Percentiles rank a stretch among this genome's conserved stretches.
phyloP scores from a whole-genome alignment of 1,140 invertebrate genomes.

The Drosophila melanica region DNA sequence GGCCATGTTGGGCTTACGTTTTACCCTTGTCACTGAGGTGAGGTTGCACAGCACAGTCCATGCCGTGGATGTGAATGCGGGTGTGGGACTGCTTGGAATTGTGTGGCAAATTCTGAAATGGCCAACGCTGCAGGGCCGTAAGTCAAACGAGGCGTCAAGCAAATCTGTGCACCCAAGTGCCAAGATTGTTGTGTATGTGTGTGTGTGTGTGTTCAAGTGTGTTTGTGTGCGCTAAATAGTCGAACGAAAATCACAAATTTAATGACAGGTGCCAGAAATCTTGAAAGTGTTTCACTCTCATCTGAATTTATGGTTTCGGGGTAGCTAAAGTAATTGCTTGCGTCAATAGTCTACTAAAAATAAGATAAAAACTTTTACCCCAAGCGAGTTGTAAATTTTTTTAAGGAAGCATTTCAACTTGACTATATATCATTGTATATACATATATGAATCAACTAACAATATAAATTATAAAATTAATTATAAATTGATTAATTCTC shows the following conservation, averaged over 20 bases:
- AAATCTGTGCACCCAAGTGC: constrained; percentile 47
- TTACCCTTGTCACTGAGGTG: constrained; percentile 48
- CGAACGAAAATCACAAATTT: constrained; percentile 40
- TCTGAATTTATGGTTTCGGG: constrained; percentile 24
- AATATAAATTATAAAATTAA: no score
- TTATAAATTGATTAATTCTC: no score
- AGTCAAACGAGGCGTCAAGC: constrained; percentile 51
- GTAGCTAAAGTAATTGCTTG: constrained; percentile 33
- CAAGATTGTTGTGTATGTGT: constrained; percentile 20
- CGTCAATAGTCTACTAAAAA: constrained; percentile 25
- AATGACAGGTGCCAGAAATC: constrained; percentile 50
- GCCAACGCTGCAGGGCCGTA: constrained; percentile 46
- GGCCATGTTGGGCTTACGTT: constrained; percentile 49
- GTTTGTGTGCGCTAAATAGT: constrained; percentile 21
- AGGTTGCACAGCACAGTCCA: constrained; percentile 9
- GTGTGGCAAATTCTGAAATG: constrained; percentile 34
- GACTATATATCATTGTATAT: no score
- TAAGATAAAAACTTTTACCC: constrained; percentile 4
- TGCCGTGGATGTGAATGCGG: background rate
- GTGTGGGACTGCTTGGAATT: constrained; percentile 5
- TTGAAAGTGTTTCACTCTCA: constrained; percentile 39
- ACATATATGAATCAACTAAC: no score
- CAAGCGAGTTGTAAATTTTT: no score
- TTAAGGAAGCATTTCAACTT: no score
- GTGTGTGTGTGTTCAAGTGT: constrained; percentile 5